Conservation (phyloP, 1,140 invertebrate species). For the Drosophila azteca region DNA sequence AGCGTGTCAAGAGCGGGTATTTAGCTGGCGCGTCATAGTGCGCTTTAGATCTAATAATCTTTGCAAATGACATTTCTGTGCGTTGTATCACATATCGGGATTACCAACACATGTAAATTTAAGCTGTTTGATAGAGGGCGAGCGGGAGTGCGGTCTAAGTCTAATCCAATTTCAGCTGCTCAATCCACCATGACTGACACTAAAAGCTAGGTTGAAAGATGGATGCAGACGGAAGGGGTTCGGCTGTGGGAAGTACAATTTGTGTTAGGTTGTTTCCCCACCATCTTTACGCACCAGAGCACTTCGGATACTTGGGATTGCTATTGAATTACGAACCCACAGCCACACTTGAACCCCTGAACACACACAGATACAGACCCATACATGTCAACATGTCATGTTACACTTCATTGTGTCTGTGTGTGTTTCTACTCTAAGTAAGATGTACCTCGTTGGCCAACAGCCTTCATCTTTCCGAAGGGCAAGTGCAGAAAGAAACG, state of each 20-base stretch:
- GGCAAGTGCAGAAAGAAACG: conserved; percentile 14
- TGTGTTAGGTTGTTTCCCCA: conserved; percentile 9
- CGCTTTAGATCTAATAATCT: conserved; percentile 16
- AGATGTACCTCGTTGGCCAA: conserved; percentile 39
- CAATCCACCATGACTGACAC: conserved; percentile 66
- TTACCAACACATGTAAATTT: conserved; percentile 52
- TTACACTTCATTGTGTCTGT: conserved; percentile 63
- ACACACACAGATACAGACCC: conserved; percentile 10
- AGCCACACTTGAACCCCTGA: neutral
- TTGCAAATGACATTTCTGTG: conserved; percentile 50
- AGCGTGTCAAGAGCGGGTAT: too few species aligned
- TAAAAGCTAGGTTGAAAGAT: conserved; percentile 43
- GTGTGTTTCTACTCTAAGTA: conserved; percentile 46
- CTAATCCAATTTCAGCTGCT: conserved; percentile 69
- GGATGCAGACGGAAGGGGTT: conserved; percentile 30
- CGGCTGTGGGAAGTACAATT: conserved; percentile 3
- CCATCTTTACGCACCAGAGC: conserved; percentile 59
- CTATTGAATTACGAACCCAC: conserved; percentile 58
- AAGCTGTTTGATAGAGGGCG: conserved; percentile 15
- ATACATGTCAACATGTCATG: conserved; percentile 62
- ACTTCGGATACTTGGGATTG: conserved; percentile 42
- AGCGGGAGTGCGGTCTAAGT: conserved; percentile 11
- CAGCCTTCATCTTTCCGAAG: neutral
- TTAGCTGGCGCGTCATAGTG: too few species aligned
- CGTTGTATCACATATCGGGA: conserved; percentile 35